Conservation (phyloP, 2,888 invertebrate genomes). For the Lingula anatina region DNA sequence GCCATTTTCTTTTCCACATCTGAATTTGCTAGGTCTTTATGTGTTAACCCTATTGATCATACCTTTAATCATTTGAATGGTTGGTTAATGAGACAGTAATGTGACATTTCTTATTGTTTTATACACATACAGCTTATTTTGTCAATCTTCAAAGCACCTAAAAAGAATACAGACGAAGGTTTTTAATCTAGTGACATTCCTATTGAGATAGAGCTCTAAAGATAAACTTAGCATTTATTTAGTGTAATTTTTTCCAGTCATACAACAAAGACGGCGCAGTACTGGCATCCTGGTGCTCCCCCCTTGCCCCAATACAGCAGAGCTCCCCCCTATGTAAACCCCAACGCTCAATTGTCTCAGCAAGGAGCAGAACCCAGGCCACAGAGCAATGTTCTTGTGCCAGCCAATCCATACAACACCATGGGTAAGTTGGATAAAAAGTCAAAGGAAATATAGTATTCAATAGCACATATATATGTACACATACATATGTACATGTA, state of each 20-base stretch:
- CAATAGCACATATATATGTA: no score
- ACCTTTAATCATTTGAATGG: not conserved
- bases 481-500: no score
- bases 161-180: no score
- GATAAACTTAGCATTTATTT: no score
- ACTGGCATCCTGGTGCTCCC: slow-evolving; percentile 76
- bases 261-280: slow-evolving; percentile 88
- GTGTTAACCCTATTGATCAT: no score
- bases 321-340: slow-evolving; percentile 32
- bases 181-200: no score
- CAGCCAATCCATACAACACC: slow-evolving; percentile 84
- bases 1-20: no score
- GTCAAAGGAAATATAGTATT: no score
- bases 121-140: no score
- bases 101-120: not conserved
- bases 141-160: no score
- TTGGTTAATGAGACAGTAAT: not conserved
- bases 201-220: no score
- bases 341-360: slow-evolving; percentile 18
- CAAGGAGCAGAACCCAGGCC: slow-evolving; percentile 58
- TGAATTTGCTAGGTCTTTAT: no score
- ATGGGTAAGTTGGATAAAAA: slow-evolving; percentile 58
- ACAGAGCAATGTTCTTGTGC: slow-evolving; percentile 82
- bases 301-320: slow-evolving; percentile 45
- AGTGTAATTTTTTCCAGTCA: slow-evolving; percentile 65